phyloP scores from a whole-genome alignment of 2,113 vertebrate species.

The Arvicanthis niloticus region DNA sequence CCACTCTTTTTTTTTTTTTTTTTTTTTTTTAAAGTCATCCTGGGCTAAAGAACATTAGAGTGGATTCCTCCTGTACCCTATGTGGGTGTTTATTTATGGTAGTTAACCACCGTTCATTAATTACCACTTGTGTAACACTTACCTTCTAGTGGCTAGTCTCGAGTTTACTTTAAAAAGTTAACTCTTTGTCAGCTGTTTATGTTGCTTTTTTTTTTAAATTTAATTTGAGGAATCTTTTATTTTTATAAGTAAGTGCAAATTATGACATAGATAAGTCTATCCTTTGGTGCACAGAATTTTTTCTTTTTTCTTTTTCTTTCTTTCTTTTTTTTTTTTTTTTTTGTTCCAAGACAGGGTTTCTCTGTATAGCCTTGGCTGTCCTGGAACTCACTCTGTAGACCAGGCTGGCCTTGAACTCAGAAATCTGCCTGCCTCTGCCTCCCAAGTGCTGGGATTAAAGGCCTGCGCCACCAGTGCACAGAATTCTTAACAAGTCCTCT shows the following conservation, averaged over 20 bases:
- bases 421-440: too few relatives aligned
- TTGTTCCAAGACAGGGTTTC: too few relatives aligned
- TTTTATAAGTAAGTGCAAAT: background rate
- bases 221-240: background rate
- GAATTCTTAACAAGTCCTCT: background rate
- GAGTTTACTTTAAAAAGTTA: background rate
- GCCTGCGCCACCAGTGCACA: too few relatives aligned
- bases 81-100: background rate
- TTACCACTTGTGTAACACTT: background rate
- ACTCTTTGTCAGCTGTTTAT: background rate
- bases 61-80: background rate
- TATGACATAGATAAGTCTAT: background rate
- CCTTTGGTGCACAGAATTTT: background rate
- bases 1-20: background rate
- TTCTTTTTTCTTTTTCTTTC: too few relatives aligned
- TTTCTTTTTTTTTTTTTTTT: too few relatives aligned
- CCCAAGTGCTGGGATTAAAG: too few relatives aligned
- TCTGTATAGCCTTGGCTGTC: too few relatives aligned
- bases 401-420: too few relatives aligned
- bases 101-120: background rate
- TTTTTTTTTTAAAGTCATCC: background rate
- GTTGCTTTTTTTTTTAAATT: background rate
- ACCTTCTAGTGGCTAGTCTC: background rate
- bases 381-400: too few relatives aligned
- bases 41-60: too few relatives aligned